Evolutionary conservation across 2,113 vertebrate species (phyloP).

Genomic region (Morone chrysops): DNA sequence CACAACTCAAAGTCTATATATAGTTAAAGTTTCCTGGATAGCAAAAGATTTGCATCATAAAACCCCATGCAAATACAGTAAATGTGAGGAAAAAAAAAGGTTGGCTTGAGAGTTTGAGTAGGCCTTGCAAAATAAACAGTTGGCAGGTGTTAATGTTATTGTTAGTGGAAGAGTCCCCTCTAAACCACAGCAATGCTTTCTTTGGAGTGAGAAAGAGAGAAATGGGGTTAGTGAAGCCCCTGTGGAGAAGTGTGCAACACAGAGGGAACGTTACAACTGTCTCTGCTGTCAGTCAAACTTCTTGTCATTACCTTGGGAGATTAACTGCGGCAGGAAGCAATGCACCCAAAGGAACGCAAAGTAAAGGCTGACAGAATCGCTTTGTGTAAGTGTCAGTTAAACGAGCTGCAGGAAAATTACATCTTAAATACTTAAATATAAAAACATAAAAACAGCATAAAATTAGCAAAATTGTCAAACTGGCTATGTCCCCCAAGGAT

Average conservation of each 20-base stretch:
- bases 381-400: slow-evolving; percentile 19
- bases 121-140: slow-evolving; percentile 65
- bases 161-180: slow-evolving; percentile 62
- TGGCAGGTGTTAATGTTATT: slow-evolving; percentile 78
- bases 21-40: slow-evolving; percentile 61
- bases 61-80: slow-evolving; percentile 51
- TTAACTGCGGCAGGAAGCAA: slow-evolving; percentile 8
- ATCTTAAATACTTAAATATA: not conserved
- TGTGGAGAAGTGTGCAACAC: slow-evolving; percentile 41
- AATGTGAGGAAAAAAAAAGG: slow-evolving; percentile 21
- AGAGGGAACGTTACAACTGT: slow-evolving; percentile 16
- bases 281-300: slow-evolving; percentile 41
- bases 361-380: slow-evolving; percentile 14
- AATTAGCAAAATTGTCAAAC: not conserved
- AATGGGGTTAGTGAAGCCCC: slow-evolving; percentile 63
- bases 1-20: slow-evolving; percentile 4
- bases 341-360: slow-evolving; percentile 15
- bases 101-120: slow-evolving; percentile 8
- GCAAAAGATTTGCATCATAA: slow-evolving; percentile 56
- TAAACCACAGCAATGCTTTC: slow-evolving; percentile 67
- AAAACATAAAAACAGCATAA: not conserved
- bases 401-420: not conserved
- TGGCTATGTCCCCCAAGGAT: not conserved
- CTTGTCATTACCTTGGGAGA: slow-evolving; percentile 16
- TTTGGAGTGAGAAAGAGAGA: slow-evolving; percentile 62